Percentiles rank a stretch among this genome's conserved stretches.
Conservation (phyloP, 2,113 vertebrate species). For the Nycticorax nycticorax region DNA sequence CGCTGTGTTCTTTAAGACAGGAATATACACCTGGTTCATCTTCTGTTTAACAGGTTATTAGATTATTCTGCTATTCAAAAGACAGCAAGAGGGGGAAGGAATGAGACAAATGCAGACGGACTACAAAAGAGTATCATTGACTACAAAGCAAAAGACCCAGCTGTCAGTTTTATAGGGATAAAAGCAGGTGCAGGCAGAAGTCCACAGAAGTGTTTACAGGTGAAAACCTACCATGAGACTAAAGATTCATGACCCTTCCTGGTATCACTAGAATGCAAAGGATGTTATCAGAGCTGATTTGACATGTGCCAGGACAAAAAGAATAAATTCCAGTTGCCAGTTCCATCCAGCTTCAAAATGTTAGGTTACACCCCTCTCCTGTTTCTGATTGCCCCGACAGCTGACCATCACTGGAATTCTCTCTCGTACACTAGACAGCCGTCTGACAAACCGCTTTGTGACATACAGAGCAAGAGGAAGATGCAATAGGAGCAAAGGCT, state of each 20-base stretch:
- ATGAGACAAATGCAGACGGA: background rate
- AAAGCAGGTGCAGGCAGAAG: background rate
- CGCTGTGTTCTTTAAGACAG: background rate
- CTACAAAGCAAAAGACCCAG: background rate
- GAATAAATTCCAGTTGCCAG: background rate
- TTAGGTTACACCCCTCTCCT: background rate
- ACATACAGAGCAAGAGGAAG: background rate
- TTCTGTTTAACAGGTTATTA: background rate
- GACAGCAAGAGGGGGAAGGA: background rate
- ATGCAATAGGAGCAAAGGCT: background rate
- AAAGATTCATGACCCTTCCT: background rate
- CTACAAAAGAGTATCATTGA: background rate
- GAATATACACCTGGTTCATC: background rate
- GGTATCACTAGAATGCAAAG: background rate
- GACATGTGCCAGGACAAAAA: background rate
- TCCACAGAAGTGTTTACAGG: background rate
- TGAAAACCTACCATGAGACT: background rate
- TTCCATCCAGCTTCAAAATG: background rate
- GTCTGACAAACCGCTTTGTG: background rate
- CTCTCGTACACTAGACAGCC: background rate
- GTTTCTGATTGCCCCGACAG: accelerated
- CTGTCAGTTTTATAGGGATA: background rate
- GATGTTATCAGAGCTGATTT: background rate
- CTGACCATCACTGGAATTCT: background rate
- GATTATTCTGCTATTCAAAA: background rate